These are phyloP conservation scores for Nyctibius bracteatus DNA, from an alignment of 2,113 vertebrate species.

Conservation along the genomic window DNA sequence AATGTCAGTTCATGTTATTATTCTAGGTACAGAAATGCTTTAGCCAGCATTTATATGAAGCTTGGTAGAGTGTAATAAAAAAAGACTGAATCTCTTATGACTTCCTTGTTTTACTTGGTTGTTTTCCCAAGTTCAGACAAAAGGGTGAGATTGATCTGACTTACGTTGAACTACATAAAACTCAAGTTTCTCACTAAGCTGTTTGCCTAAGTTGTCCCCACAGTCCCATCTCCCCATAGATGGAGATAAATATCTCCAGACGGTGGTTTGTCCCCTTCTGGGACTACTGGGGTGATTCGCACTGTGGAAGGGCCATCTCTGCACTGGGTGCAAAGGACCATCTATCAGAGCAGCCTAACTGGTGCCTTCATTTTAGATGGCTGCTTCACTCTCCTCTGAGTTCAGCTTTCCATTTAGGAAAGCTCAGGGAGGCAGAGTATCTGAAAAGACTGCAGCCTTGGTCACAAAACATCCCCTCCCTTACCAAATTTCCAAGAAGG, in stretches of 20 bases:
- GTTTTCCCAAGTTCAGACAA: constrained; percentile 16
- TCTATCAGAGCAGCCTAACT: not conserved
- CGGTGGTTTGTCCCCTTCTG: not conserved
- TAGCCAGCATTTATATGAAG: constrained; percentile 22
- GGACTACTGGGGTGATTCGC: not conserved
- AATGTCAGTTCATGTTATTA: constrained; percentile 32
- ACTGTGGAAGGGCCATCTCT: not conserved
- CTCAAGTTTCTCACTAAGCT: not conserved
- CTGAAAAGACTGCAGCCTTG: not conserved
- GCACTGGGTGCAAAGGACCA: not conserved
- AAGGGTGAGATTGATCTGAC: not conserved
- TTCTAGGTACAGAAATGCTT: constrained; percentile 22
- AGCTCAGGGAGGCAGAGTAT: not conserved
- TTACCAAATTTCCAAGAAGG: not conserved
- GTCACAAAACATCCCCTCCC: not conserved
- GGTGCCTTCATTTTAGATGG: not conserved
- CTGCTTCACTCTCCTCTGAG: not conserved
- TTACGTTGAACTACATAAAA: not conserved
- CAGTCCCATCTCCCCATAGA: not conserved
- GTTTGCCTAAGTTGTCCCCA: not conserved
- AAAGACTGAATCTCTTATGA: not conserved
- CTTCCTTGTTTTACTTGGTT: constrained; percentile 30
- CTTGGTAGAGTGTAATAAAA: constrained; percentile 14
- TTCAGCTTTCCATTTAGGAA: not conserved
- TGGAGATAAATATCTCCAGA: not conserved